Conservation (phyloP, 2,888 invertebrate species). For the Ptychoptera contaminata region DNA sequence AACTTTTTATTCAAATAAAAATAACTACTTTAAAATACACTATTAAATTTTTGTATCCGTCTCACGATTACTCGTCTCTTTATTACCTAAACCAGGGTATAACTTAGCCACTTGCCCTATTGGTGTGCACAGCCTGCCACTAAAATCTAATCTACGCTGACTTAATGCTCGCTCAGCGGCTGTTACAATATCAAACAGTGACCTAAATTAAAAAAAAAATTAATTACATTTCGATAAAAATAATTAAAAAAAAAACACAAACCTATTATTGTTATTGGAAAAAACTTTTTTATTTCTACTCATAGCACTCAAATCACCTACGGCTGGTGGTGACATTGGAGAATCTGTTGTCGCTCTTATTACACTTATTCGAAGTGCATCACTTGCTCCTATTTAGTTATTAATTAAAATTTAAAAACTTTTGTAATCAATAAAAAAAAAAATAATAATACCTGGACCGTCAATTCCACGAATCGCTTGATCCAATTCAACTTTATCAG, state of each 20-base stretch:
- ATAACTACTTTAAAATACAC: neutral
- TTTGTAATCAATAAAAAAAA: slow-evolving; percentile 10
- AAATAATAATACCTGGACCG: slow-evolving; percentile 13
- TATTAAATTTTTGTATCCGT: slow-evolving; percentile 2
- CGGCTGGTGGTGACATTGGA: slow-evolving; percentile 65
- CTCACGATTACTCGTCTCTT: slow-evolving; percentile 16
- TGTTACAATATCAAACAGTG: slow-evolving; percentile 37
- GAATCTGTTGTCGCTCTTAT: slow-evolving; percentile 71
- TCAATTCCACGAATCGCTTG: slow-evolving; percentile 42
- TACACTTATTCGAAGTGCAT: slow-evolving; percentile 27
- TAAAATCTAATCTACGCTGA: slow-evolving; percentile 39
- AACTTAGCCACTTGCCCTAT: slow-evolving; percentile 47
- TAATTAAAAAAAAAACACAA: neutral
- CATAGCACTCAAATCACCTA: slow-evolving; percentile 20
- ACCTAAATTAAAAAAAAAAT: slow-evolving; percentile 19
- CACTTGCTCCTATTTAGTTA: slow-evolving; percentile 4
- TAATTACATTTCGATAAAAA: neutral
- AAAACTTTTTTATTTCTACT: slow-evolving; percentile 17
- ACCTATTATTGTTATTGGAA: slow-evolving; percentile 21
- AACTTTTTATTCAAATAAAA: neutral
- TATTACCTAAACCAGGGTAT: slow-evolving; percentile 48
- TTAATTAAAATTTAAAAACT: slow-evolving; percentile 4
- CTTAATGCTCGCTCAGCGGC: slow-evolving; percentile 35
- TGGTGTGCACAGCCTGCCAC: slow-evolving; percentile 49
- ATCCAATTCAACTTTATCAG: slow-evolving; percentile 43